Percentiles rank a stretch among this genome's conserved stretches.
These are phyloP conservation scores for Tipula lateralis DNA, from an alignment of 2,888 invertebrate genomes.

Conservation along the genomic window DNA sequence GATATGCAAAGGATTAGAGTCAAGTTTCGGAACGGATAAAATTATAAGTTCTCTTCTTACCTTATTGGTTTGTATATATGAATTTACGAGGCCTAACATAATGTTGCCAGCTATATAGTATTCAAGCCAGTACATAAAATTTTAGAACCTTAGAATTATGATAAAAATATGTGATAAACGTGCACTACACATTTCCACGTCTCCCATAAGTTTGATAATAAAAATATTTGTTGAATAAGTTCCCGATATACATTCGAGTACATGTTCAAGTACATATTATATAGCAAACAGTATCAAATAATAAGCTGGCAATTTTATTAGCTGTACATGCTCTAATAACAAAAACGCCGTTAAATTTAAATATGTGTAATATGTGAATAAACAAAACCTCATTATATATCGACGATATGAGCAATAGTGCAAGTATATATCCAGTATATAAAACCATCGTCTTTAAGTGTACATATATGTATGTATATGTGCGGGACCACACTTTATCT, in stretches of 20 bases:
- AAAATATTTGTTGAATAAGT: too few relatives aligned
- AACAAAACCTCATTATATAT: background rate
- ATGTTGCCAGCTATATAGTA: too few relatives aligned
- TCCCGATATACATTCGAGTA: background rate
- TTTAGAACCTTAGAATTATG: too few relatives aligned
- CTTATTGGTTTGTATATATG: too few relatives aligned
- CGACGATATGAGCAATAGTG: background rate
- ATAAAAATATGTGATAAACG: too few relatives aligned
- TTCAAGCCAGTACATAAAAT: too few relatives aligned
- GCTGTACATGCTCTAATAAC: background rate
- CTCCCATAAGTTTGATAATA: background rate
- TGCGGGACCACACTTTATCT: background rate
- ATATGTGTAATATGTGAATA: background rate
- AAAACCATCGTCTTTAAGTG: background rate
- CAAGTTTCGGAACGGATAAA: too few relatives aligned
- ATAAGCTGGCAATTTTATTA: background rate
- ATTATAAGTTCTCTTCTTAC: too few relatives aligned
- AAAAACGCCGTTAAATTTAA: background rate
- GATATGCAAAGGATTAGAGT: too few relatives aligned
- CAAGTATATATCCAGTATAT: background rate
- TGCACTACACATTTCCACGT: background rate
- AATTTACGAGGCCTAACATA: too few relatives aligned
- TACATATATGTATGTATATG: background rate
- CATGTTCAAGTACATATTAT: background rate
- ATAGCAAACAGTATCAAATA: background rate